These are phyloP conservation scores for Apostichopus leukothele DNA, from an alignment of 53 echinoderm and acorn worm species.

Conservation along the genomic window DNA sequence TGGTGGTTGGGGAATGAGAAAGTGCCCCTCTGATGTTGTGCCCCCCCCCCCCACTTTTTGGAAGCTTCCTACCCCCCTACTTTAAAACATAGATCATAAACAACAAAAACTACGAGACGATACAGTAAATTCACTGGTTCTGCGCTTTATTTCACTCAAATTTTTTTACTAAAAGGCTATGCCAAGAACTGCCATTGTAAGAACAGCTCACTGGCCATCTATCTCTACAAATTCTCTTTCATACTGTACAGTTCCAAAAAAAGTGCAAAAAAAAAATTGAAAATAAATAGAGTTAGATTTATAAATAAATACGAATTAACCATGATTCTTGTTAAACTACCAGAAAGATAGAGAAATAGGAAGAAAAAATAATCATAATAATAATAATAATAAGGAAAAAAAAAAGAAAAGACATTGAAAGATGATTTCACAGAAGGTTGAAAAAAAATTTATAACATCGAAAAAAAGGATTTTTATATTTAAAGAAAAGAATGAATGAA, in stretches of 20 bases:
- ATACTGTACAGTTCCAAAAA: constrained; percentile 48
- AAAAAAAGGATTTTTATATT: not conserved
- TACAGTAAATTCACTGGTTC: constrained; percentile 15
- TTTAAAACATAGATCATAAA: no score
- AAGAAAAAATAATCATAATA: constrained; percentile 9
- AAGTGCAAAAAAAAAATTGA: constrained; percentile 30
- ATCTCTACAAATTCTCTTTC: constrained; percentile 43
- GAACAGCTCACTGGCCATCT: constrained; percentile 9
- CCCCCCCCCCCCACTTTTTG: no score
- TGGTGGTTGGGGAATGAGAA: no score
- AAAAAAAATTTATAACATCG: constrained; percentile 20
- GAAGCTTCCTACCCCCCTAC: no score
- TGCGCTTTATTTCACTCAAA: constrained; percentile 42
- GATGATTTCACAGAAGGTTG: not conserved
- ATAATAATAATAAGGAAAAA: not conserved
- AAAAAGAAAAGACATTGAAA: constrained; percentile 13
- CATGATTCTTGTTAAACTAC: constrained; percentile 36
- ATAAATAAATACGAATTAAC: constrained; percentile 44
- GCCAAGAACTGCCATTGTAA: constrained; percentile 18
- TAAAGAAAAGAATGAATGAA: not conserved
- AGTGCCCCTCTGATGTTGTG: no score
- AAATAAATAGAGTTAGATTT: constrained; percentile 43
- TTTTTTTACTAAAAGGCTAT: constrained; percentile 41
- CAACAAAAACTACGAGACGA: no score
- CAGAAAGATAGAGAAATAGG: not conserved